Base-by-base conservation (phyloP, 1,140 invertebrate species). In the Acromyrmex charruanus region DNA sequence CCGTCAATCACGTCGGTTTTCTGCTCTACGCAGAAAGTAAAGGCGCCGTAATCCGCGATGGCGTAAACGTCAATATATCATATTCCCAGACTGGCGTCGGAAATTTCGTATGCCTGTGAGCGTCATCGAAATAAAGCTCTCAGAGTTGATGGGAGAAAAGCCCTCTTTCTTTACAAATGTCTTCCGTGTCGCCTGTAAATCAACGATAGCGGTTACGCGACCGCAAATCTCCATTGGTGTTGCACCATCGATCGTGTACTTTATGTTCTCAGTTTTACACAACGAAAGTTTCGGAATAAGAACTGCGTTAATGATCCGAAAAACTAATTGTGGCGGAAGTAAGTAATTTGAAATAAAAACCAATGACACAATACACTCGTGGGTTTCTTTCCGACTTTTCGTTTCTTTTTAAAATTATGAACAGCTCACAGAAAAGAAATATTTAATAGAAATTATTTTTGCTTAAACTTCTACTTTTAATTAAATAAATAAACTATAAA, bases 1-100 rank as follows among this genome's bases (percentile, higher is more conserved):
- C 69, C 80, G 80, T 84, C 69, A 84, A 84, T 84, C 80, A 84
- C 39, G 79, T 58, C 66, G 79, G 69, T 58, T 84, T 75, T 84
- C 44, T 28, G 69, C 69, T 44, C 10, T 1, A 35, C 49, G 6
- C 39, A 55, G 69, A 63, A 84, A 68, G 69, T 84, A 51, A 71
- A 75, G 44, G n/a, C 69, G 18, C n/a, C 55, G 44, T 84, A 84
- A 84, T 75, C 39, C 69, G 68, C 18, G 39, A 59, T 25, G 44
- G 65, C 58, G 28, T 51, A 61, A 84, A 75, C 31, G 80, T 82
- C 80, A 74, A 82, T 82, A 82, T 63, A 84, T 84, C 69, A 84
- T 14, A 61, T 61, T 44, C 25, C 25, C 14, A 18, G 18, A 49
- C 18, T 6, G 4, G 25, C 14, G 69, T 61, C 39, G 68, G 53